Conservation (phyloP, 2,888 invertebrate species). For the Oasisia sp. region DNA sequence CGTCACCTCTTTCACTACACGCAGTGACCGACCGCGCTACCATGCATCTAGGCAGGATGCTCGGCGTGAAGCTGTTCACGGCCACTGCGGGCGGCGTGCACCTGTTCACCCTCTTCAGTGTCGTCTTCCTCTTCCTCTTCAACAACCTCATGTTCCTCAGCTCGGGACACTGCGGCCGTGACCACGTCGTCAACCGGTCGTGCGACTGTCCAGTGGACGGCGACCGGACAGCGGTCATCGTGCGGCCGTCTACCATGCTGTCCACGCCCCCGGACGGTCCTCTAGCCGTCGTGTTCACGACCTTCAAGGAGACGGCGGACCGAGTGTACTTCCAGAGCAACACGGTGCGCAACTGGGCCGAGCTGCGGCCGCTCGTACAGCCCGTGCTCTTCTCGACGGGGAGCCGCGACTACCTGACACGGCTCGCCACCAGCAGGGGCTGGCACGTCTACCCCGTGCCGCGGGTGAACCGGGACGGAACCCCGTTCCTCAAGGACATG, state of each 20-base stretch:
- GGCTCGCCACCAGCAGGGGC: slow-evolving; percentile 18
- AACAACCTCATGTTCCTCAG: neutral
- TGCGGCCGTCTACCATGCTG: neutral
- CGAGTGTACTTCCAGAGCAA: neutral
- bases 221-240: neutral
- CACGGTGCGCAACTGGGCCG: neutral
- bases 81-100: neutral
- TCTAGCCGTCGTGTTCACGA: slow-evolving; percentile 17
- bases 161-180: neutral
- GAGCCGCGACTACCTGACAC: neutral
- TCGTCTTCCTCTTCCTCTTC: neutral
- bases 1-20: neutral
- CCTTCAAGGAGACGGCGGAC: slow-evolving; percentile 14
- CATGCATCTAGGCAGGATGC: neutral
- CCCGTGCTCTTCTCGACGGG: neutral
- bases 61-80: neutral
- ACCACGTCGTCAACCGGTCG: neutral
- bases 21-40: neutral
- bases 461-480: slow-evolving; percentile 18
- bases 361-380: neutral
- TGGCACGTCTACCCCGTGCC: slow-evolving; percentile 24
- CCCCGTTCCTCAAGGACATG: slow-evolving; percentile 28
- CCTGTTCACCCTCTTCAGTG: neutral
- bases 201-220: neutral
- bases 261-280: neutral